Conservation (phyloP, 2,113 vertebrate genomes). For the Spea multiplicata region DNA sequence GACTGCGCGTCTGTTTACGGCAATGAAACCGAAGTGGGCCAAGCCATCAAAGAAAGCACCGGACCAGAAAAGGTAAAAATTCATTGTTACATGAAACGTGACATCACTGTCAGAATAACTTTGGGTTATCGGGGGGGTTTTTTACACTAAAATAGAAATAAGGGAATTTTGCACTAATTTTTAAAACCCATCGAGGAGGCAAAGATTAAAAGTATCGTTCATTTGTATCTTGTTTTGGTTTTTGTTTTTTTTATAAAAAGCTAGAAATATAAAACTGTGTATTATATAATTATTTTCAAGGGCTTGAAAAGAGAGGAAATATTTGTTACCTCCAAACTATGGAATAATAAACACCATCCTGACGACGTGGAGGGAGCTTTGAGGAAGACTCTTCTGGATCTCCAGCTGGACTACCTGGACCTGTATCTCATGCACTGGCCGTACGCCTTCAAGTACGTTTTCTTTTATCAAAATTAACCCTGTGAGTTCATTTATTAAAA, state of each 20-base stretch:
- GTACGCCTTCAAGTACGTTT: conserved; percentile 84
- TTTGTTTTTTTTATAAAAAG: too few relatives aligned
- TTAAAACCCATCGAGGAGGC: too few relatives aligned
- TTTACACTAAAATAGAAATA: too few relatives aligned
- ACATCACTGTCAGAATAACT: too few relatives aligned
- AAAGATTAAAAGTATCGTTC: too few relatives aligned
- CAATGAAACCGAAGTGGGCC: conserved; percentile 87
- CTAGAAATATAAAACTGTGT: too few relatives aligned
- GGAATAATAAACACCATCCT: conserved; percentile 90
- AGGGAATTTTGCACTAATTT: too few relatives aligned
- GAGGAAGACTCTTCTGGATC: conserved; percentile 81
- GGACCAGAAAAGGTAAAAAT: conserved; percentile 76
- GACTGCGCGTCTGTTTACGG: conserved; percentile 89
- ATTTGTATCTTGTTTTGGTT: too few relatives aligned
- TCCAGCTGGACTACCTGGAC: conserved; percentile 90
- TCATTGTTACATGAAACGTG: background rate
- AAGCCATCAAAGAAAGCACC: conserved; percentile 79
- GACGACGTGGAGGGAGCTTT: conserved; percentile 88
- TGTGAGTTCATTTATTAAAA: too few relatives aligned
- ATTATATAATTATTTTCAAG: conserved; percentile 48
- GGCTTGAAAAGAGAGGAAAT: conserved; percentile 78
- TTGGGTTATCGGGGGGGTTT: too few relatives aligned
- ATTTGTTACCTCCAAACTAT: conserved; percentile 95
- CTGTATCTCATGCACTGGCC: conserved; percentile 98
- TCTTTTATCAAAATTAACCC: background rate